Evolutionary conservation across 30 jellyfish, hydroid and myxozoan species (phyloP), one percentile per base, ranked within the genome.

Genomic region (Aurelia sp.): DNA sequence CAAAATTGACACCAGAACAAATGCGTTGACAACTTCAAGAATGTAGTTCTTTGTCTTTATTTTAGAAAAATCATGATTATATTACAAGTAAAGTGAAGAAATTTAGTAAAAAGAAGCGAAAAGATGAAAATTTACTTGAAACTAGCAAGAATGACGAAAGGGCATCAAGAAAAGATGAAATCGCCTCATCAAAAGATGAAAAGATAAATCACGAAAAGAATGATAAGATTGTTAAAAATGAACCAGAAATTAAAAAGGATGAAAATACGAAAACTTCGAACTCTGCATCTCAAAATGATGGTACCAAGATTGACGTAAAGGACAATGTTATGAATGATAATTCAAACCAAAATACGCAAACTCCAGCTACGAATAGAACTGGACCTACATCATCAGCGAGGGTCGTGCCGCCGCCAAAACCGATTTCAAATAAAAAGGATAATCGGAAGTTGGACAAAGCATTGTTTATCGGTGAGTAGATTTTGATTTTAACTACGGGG

Each of bases 391-490:
- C 81, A 11, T 13, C 65, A 35, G 40, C 81, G 7, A 40, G 66
- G 62, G 35, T 21, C 16, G 48, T n/a, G 67, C 35, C 81, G 13
- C 23, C 51, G 21, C 89, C 89, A 23, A 53, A 79, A 47, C 69
- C 69, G 4, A 31, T 64, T 8, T 22, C 81, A 63, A 40, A 35
- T 30, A 79, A 63, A 44, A 79, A 63, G 89, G 35, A 61, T 55
- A 79, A 22, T 8, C 40, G 57, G 37, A 67, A 62, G 51, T 62
- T 79, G 62, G 81, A 65, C 15, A 67, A 79, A 22, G 89, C 81
- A 33, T 65, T 79, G 20, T 79, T 79, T 63, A 55, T 79, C 10
- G 89, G 89, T 79, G 73, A 79, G 89, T 63, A 9, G 21, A 27
- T 48, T 48, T 6, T 48, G 33, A 11, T 5, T 3, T 22, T 74